Evolutionary conservation across 30 jellyfish, hydroid and myxozoan species (phyloP).

Genomic region (Mastigias papua): DNA sequence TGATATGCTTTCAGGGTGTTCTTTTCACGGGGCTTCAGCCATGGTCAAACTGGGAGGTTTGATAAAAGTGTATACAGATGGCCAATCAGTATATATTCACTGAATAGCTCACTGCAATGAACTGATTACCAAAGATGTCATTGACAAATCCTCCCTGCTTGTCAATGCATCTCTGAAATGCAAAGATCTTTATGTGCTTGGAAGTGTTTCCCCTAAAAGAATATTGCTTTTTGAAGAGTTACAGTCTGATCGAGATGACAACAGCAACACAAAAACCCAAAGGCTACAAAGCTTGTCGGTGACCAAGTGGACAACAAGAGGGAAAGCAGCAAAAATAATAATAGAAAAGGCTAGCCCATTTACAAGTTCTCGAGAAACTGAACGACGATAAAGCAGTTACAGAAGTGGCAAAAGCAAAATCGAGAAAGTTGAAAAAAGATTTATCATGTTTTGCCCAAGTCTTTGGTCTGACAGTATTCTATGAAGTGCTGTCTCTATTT

Average conservation of each 20-base stretch:
- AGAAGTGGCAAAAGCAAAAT: slow-evolving; percentile 16
- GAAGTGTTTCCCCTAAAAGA: slow-evolving; percentile 30
- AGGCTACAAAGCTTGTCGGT: slow-evolving; percentile 22
- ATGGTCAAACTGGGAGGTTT: slow-evolving; percentile 24
- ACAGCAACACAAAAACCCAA: slow-evolving; percentile 5
- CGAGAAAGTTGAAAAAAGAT: neutral
- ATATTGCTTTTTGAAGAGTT: slow-evolving; percentile 30
- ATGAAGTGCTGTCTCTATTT: slow-evolving; percentile 11
- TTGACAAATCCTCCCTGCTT: slow-evolving; percentile 36
- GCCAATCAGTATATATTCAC: slow-evolving; percentile 34
- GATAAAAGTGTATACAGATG: slow-evolving; percentile 44
- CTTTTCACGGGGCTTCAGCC: slow-evolving; percentile 48
- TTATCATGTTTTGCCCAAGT: slow-evolving; percentile 14
- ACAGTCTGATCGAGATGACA: slow-evolving; percentile 11
- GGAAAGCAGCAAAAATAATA: slow-evolving; percentile 19
- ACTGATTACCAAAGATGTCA: slow-evolving; percentile 37
- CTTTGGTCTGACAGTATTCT: slow-evolving; percentile 3
- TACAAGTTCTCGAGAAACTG: slow-evolving; percentile 10
- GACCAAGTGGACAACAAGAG: slow-evolving; percentile 29
- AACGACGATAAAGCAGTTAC: slow-evolving; percentile 22
- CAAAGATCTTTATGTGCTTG: slow-evolving; percentile 30
- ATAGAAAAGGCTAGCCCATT: slow-evolving; percentile 8
- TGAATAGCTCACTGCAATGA: slow-evolving; percentile 60
- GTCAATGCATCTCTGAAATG: slow-evolving; percentile 27
- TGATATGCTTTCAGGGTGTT: slow-evolving; percentile 35